Conservation (phyloP, 2,113 vertebrate genomes). For the Protobothrops mucrosquamatus region DNA sequence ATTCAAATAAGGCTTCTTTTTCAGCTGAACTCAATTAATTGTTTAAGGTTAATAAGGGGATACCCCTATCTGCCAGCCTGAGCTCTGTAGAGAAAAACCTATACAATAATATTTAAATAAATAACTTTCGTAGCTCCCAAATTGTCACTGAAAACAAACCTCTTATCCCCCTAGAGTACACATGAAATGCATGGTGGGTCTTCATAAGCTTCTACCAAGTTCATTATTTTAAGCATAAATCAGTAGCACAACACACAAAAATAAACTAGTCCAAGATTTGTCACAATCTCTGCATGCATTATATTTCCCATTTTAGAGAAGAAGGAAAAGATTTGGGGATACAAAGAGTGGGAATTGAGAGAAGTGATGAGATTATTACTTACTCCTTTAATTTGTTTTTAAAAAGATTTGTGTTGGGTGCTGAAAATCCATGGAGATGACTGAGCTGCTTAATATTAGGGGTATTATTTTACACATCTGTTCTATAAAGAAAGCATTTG, state of each 20-base stretch:
- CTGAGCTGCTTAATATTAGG: neutral
- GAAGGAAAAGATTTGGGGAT: neutral
- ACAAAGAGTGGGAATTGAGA: neutral
- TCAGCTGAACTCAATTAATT: neutral
- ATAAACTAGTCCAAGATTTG: neutral
- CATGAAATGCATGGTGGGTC: neutral
- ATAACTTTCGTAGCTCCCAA: neutral
- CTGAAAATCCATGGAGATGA: neutral
- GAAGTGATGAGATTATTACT: neutral
- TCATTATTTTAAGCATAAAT: neutral
- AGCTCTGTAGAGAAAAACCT: neutral
- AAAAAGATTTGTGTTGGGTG: neutral
- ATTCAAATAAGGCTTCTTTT: neutral
- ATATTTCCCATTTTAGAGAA: neutral
- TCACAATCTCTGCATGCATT: neutral
- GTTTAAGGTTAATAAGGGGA: neutral
- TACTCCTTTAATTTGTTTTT: neutral
- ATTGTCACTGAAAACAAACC: neutral
- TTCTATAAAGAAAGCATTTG: neutral
- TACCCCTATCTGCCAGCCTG: neutral
- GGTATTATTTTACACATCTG: neutral
- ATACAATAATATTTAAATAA: neutral
- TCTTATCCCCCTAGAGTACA: neutral
- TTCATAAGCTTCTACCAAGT: neutral
- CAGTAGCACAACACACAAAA: neutral